These are phyloP conservation scores for Nannoperca obscura DNA, from an alignment of 2,797 vertebrate species.

Conservation along the genomic window DNA sequence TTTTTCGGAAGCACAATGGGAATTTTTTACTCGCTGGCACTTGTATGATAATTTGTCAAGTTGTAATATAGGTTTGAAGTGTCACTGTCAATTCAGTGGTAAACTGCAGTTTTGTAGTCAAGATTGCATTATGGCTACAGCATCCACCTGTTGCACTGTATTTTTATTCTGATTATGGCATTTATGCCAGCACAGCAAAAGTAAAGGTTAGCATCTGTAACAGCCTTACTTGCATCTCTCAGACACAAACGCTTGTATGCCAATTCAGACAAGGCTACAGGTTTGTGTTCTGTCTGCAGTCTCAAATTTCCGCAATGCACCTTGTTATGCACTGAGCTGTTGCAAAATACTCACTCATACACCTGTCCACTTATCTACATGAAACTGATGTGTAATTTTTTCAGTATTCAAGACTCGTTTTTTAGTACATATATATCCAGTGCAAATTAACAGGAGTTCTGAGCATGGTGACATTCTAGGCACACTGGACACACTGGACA, in stretches of 20 bases:
- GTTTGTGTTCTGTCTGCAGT: not conserved
- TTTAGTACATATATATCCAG: not conserved
- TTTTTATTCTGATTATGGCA: not conserved
- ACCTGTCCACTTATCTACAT: not conserved
- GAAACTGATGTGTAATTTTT: not conserved
- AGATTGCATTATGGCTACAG: not conserved
- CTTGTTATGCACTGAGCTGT: not conserved
- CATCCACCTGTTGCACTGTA: not conserved
- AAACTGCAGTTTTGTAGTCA: not conserved
- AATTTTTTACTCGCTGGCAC: not conserved
- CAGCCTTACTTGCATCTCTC: not conserved
- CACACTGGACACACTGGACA: not conserved
- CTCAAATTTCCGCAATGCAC: not conserved
- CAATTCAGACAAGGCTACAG: not conserved
- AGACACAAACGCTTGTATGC: not conserved
- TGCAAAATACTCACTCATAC: too few relatives aligned
- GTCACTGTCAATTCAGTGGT: not conserved
- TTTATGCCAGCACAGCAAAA: not conserved
- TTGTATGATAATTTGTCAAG: conserved; percentile 14
- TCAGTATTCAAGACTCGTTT: not conserved
- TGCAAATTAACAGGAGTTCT: not conserved
- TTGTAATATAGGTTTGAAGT: not conserved
- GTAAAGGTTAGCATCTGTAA: not conserved
- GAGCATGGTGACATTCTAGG: not conserved
- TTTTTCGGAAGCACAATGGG: conserved; percentile 5